Evolutionary conservation across 2,113 vertebrate species (phyloP), one percentile per base, ranked within the genome.

Genomic region (Amblyopsis rosae): DNA sequence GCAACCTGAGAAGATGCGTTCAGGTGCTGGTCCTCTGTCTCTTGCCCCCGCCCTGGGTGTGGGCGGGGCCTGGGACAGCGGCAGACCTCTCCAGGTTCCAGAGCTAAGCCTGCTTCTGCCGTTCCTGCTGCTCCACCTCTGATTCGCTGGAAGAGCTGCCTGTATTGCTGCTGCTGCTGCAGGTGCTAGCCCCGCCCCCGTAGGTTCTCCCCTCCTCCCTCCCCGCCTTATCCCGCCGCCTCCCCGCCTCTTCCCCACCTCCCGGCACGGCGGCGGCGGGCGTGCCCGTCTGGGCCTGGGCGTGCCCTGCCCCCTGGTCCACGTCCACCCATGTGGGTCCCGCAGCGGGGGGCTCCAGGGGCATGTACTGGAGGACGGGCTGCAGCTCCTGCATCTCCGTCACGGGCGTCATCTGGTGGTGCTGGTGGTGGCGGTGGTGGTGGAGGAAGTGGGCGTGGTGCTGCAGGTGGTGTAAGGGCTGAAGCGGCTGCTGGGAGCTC

Each of bases 61-160:
- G 67, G 5, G 50, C 57, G 66, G 80, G 84, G 76, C 7, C 35
- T 8, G 7, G 0, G 35, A 78, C 41, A 58, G 47, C 7, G 4
- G 60, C 68, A 0, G 84, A 75, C 12, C 58, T 77, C 56, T 86
- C 88, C 69, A 86, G 75, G 12, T 66, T 81, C 88, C 90, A 93
- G 51, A 82, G 75, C 61, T 88, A 82, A 0, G 62, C 46, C 16
- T 70, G 81, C 69, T 65, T 77, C 45, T 69, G 82, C 45, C 73
- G 53, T 41, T 82, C 83, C 0, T 75, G 72, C 68, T 80, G 85
- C 72, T 90, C 87, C 4, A 63, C 61, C 70, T 90, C 90, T 0
- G 88, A 81, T 49, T 88, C 87, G 3, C 90, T 81, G 56, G 84
- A 87, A 3, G 87, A 88, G 80, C 80, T 84, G 65, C 80, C 73